These are phyloP conservation scores for Pyrocoelia pectoralis DNA, from an alignment of 2,888 invertebrate genomes.

Conservation along the genomic window DNA sequence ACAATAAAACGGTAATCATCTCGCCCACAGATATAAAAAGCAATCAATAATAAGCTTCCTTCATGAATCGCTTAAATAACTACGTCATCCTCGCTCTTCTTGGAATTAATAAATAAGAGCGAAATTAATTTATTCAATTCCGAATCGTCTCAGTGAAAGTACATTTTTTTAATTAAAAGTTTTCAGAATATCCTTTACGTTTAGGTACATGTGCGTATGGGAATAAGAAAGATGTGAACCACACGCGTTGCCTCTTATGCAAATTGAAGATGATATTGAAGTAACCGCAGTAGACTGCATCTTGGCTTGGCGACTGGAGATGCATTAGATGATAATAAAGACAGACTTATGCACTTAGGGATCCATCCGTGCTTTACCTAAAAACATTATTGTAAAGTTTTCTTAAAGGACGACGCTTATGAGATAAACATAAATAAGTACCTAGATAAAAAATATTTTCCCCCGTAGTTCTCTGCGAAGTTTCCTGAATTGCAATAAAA, in stretches of 20 bases:
- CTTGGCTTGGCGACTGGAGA: constrained; percentile 21
- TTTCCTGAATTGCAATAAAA: not conserved
- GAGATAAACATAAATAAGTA: constrained; percentile 1
- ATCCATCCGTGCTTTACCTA: constrained; percentile 22
- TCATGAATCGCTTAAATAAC: not conserved
- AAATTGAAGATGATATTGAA: constrained; percentile 33
- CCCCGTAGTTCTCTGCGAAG: not conserved
- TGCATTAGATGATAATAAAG: constrained; percentile 34
- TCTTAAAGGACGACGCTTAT: not conserved
- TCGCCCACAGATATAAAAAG: not conserved
- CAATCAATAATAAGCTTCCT: constrained; percentile 1
- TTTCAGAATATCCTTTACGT: not conserved
- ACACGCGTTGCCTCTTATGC: constrained; percentile 32
- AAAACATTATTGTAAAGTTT: constrained; percentile 26
- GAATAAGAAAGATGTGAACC: constrained; percentile 16
- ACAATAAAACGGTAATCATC: not conserved
- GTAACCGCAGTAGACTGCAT: constrained; percentile 20
- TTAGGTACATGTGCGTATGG: not conserved
- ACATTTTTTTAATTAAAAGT: too few relatives aligned
- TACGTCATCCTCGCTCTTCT: too few relatives aligned
- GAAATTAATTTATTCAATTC: too few relatives aligned
- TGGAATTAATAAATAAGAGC: not conserved
- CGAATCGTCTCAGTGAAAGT: too few relatives aligned
- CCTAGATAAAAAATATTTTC: not conserved
- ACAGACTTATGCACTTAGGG: constrained; percentile 32